Conservation (phyloP, 2,888 invertebrate genomes). For the Trichogramma dendrolimi region DNA sequence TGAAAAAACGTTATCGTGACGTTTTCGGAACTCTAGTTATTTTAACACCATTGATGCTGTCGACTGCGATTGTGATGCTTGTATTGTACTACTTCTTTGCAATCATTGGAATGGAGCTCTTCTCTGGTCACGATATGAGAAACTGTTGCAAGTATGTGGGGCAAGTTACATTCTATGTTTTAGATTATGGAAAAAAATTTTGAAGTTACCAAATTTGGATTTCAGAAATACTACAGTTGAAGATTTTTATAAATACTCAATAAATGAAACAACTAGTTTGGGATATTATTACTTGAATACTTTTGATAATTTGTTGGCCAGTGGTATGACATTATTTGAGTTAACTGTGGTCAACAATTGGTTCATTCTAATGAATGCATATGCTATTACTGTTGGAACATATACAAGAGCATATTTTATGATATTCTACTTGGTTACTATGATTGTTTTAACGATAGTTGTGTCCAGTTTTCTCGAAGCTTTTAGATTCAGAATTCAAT, state of each 20-base stretch:
- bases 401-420: slow-evolving; percentile 82
- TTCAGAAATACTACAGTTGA: slow-evolving; percentile 78
- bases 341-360: slow-evolving; percentile 89
- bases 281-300: slow-evolving; percentile 87
- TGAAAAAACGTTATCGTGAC: slow-evolving; percentile 77
- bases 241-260: slow-evolving; percentile 72
- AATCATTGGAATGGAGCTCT: slow-evolving; percentile 85
- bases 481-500: slow-evolving; percentile 82
- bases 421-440: slow-evolving; percentile 81
- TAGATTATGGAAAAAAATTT: slow-evolving; percentile 5
- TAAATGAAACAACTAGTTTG: slow-evolving; percentile 64
- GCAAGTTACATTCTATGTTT: slow-evolving; percentile 5
- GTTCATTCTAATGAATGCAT: slow-evolving; percentile 89
- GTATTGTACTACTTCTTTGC: slow-evolving; percentile 86
- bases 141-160: slow-evolving; percentile 77
- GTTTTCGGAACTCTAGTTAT: slow-evolving; percentile 79
- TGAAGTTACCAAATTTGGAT: slow-evolving; percentile 25
- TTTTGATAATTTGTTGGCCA: slow-evolving; percentile 73
- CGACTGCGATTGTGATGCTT: slow-evolving; percentile 77
- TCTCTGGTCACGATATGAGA: slow-evolving; percentile 68
- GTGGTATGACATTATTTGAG: slow-evolving; percentile 81
- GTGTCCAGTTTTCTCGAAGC: slow-evolving; percentile 86
- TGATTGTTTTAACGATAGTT: slow-evolving; percentile 87
- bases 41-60: slow-evolving; percentile 76
- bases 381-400: slow-evolving; percentile 66